Conservation (phyloP, 2,888 invertebrate species). For the Alviniconcha strummeri region DNA sequence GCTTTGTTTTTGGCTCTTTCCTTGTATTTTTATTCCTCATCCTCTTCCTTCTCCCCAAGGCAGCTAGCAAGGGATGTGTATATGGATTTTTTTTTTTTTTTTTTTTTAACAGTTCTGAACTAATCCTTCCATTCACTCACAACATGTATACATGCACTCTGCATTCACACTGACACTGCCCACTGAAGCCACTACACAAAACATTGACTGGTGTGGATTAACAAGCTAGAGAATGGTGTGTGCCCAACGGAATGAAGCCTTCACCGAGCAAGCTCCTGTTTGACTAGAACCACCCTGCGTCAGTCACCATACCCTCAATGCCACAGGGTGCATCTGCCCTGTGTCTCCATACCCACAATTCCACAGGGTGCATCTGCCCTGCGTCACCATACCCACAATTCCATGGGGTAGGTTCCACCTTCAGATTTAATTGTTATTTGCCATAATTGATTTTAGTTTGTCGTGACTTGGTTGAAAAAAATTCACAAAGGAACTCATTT, state of each 20-base stretch:
- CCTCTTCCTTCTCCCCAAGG: neutral
- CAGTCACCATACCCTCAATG: constrained; percentile 9
- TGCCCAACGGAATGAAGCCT: constrained; percentile 28
- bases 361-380: constrained; percentile 13
- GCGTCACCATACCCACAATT: neutral
- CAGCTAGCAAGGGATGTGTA: neutral
- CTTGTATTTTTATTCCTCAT: too few species aligned
- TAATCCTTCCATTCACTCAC: too few species aligned
- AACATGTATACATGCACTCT: neutral
- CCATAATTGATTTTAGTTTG: too few species aligned
- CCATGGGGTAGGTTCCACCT: constrained; percentile 6
- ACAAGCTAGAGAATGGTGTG: constrained; percentile 29
- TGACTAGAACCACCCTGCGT: constrained; percentile 18
- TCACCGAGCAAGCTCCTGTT: constrained; percentile 15
- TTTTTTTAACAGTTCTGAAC: too few species aligned
- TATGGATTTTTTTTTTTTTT: neutral
- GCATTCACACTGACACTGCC: neutral
- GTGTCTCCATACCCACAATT: neutral
- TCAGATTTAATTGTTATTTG: neutral
- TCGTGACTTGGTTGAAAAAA: too few species aligned
- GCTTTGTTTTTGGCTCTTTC: constrained; percentile 14
- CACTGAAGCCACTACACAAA: neutral
- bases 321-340: constrained; percentile 15
- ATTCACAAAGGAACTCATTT: too few species aligned
- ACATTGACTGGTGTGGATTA: constrained; percentile 20